phyloP scores from a whole-genome alignment of 2,888 invertebrate genomes.

The Callyntrura sp. region DNA sequence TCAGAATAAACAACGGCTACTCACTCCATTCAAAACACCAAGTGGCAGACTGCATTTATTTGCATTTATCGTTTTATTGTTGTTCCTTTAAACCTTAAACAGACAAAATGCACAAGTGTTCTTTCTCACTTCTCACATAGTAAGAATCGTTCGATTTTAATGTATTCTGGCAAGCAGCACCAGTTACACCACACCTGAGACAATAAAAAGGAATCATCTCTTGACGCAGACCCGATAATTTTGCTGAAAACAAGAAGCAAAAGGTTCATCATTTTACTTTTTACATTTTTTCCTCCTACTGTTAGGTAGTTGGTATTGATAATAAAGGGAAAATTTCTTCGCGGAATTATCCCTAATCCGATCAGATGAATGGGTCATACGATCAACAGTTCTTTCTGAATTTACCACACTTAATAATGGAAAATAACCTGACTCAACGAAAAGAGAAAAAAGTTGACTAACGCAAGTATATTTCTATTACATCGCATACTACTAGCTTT shows the following conservation, averaged over 20 bases:
- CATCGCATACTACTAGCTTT: neutral
- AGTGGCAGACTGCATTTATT: neutral
- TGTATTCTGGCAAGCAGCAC: slow-evolving; percentile 16
- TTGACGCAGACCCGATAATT: neutral
- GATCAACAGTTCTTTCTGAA: neutral
- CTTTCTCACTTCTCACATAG: slow-evolving; percentile 31
- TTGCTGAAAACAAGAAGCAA: slow-evolving; percentile 5
- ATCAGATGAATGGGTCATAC: slow-evolving; percentile 48
- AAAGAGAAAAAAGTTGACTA: neutral
- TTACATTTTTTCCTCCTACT: neutral
- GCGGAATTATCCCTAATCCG: neutral
- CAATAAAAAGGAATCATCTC: neutral
- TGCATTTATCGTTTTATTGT: slow-evolving; percentile 40
- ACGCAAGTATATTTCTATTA: neutral
- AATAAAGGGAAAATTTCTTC: too few species aligned
- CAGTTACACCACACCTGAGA: neutral
- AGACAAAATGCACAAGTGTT: neutral
- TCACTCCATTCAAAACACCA: neutral
- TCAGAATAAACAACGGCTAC: slow-evolving; percentile 43
- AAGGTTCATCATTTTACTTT: neutral
- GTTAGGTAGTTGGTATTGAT: neutral
- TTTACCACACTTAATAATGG: slow-evolving; percentile 5
- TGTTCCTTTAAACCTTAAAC: neutral
- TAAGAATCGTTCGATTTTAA: slow-evolving; percentile 10
- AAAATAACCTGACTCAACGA: slow-evolving; percentile 38